Evolutionary conservation across 1,140 invertebrate genomes (phyloP), one percentile per base, ranked within the genome.

Genomic region (Cardiocondyla obscurior): DNA sequence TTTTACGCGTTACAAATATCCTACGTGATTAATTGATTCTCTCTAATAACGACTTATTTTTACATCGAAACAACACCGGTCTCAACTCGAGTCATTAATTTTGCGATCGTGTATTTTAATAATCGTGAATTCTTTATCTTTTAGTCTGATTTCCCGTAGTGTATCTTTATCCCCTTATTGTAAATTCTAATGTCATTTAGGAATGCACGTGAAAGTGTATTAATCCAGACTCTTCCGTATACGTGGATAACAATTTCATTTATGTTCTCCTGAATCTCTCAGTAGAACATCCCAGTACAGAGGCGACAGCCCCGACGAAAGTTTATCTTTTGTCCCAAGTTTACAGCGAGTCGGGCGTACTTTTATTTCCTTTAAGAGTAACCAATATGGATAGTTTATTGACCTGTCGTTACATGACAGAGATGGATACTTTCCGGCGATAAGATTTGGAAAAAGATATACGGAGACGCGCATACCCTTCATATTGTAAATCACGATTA

Each of bases 341-440:
- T 65, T 19, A 33, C 33, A 42, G 16, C 30, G n/a, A 3, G 5
- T 79, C 46, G n/a, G n/a, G n/a, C n/a, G n/a, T n/a, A 55, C 16
- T 79, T 55, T 79, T 69, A 67, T 79, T 69, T 69, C 22, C 22
- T 69, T 69, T 25, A 22, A 19, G 6, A 53, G 16, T 42, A 51
- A 55, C 62, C 74, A 42, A 69, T 79, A 55, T 55, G 36, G 36
- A 67, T 79, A 79, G 74, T 79, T 77, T 55, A 79, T 79, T 79
- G 12, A 55, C 22, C 10, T 69, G 25, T 67, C 62, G 33, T 79
- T 69, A 79, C 8, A 14, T 69, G 25, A 79, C 74, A 79, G 25
- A 79, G 62, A 79, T 33, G 25, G 6, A 79, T 69, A 55, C 7
- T 55, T 69, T 53, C 46, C 62, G 22, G 5, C 30, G 22, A 77